These are phyloP conservation scores for Cyclina sinensis DNA, from an alignment of 1,140 invertebrate genomes.

Conservation along the genomic window DNA sequence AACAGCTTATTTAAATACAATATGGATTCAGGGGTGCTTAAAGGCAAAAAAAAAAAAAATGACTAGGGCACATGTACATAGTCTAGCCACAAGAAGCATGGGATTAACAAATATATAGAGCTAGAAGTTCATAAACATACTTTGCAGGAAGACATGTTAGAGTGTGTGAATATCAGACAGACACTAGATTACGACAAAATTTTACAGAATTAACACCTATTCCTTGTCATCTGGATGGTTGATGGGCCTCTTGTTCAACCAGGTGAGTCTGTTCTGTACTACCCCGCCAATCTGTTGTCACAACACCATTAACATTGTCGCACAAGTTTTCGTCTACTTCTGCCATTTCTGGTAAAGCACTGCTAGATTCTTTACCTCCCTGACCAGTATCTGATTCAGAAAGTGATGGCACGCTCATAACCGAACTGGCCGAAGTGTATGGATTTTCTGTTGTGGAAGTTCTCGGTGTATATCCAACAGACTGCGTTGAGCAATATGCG, in stretches of 20 bases:
- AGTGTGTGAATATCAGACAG: too few species aligned
- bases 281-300: background rate
- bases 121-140: too few species aligned
- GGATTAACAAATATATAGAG: too few species aligned
- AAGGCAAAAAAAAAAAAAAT: too few species aligned
- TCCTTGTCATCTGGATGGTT: background rate
- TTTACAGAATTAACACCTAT: too few species aligned
- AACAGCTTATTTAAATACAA: too few species aligned
- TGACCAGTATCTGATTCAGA: background rate
- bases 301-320: background rate
- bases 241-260: background rate
- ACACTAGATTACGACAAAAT: too few species aligned
- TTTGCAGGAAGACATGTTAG: too few species aligned
- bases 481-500: background rate
- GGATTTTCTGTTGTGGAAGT: background rate
- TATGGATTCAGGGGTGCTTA: too few species aligned
- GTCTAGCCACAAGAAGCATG: too few species aligned
- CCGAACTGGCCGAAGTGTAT: background rate
- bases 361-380: background rate
- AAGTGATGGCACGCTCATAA: background rate
- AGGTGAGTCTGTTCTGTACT: background rate
- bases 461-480: constrained; percentile 29
- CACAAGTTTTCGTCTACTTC: background rate
- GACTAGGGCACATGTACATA: too few species aligned
- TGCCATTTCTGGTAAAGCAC: background rate